Evolutionary conservation across 2,113 vertebrate species (phyloP).

Genomic region (Meriones unguiculatus): DNA sequence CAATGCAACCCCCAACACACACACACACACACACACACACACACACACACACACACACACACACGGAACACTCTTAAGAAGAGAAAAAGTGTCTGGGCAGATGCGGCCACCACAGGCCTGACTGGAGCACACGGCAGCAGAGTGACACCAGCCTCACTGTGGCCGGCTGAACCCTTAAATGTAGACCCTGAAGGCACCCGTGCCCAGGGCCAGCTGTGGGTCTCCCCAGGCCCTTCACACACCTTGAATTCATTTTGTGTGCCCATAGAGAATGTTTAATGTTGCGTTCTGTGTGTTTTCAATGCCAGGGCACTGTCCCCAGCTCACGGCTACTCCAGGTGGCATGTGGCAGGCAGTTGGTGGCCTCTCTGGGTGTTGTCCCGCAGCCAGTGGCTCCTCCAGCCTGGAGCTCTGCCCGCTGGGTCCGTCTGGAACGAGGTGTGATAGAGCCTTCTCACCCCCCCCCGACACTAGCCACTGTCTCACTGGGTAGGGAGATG

Average conservation of each 20-base stretch:
- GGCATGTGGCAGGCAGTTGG: neutral
- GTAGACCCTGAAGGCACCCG: neutral
- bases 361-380: neutral
- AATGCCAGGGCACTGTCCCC: neutral
- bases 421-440: neutral
- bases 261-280: neutral
- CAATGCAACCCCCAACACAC: neutral
- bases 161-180: neutral
- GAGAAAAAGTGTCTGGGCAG: neutral
- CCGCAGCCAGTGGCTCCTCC: neutral
- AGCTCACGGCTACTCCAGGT: neutral
- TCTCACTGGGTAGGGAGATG: neutral
- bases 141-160: too few species aligned
- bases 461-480: neutral
- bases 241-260: neutral
- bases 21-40: too few species aligned
- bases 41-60: too few species aligned
- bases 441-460: too few species aligned
- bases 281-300: neutral
- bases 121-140: neutral
- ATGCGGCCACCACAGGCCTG: neutral
- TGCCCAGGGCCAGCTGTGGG: neutral
- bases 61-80: neutral
- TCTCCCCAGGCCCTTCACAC: neutral
- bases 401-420: neutral